These are phyloP conservation scores for Simalia tracyae DNA, from an alignment of 2,797 vertebrate species.

Conservation along the genomic window DNA sequence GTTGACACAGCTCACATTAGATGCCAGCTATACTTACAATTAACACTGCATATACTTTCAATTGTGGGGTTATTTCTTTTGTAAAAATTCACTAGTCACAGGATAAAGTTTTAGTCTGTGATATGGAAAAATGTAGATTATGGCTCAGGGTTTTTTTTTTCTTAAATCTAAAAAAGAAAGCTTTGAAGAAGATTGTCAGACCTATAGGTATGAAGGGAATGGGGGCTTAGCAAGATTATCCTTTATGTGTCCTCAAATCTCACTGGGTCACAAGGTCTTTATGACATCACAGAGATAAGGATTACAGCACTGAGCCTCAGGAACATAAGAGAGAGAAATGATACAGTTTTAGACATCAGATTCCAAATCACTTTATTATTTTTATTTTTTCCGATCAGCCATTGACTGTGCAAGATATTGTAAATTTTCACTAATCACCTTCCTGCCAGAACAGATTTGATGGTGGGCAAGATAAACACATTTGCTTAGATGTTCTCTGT, in stretches of 20 bases:
- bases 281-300: background rate
- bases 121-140: slow-evolving; percentile 15
- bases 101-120: slow-evolving; percentile 41
- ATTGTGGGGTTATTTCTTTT: slow-evolving; percentile 23
- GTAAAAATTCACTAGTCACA: background rate
- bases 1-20: slow-evolving; percentile 11
- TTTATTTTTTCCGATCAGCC: background rate
- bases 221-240: background rate
- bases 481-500: slow-evolving; percentile 10
- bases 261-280: background rate
- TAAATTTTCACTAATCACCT: slow-evolving; percentile 24
- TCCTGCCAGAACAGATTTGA: slow-evolving; percentile 19
- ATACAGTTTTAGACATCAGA: background rate
- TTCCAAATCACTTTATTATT: background rate
- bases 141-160: background rate
- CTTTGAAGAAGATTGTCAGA: background rate
- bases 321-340: background rate
- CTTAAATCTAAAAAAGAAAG: background rate
- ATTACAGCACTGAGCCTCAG: background rate
- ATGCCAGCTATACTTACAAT: slow-evolving; percentile 32
- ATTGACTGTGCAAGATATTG: background rate
- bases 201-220: background rate
- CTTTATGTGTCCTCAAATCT: background rate
- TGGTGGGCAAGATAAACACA: slow-evolving; percentile 5
- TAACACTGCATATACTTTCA: slow-evolving; percentile 30